Base-by-base conservation (phyloP, 2,888 invertebrate genomes). In the Parthenolecanium corni region DNA sequence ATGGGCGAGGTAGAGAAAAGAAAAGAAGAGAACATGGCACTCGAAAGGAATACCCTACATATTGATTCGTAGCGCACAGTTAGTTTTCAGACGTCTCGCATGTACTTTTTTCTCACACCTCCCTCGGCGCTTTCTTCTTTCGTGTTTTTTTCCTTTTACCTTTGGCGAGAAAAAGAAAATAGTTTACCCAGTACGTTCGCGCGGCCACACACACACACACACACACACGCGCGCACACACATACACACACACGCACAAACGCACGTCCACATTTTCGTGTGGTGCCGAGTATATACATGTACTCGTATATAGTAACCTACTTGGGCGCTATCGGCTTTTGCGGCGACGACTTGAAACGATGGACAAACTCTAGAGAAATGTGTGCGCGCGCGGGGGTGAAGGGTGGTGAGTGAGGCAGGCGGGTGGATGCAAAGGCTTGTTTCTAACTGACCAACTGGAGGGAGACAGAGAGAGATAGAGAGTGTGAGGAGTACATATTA, bases 111-210 rank as follows among this genome's bases (percentile, higher is more conserved):
- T 18, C 23, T 12, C 18, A 20, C 18, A 6, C n/a, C 20, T 12
- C 12, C 53, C 40, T 21, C 44, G 18, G 14, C 44, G 40, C 16
- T 23, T 14, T 12, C 21, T 23, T 54, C 42, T 54, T 54, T 44
- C 16, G 11, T 36, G 11, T 16, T 5, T 16, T 44, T 54, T 18
- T 21, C 21, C n/a, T n/a, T 54, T 54, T 54, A 11, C 54, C 20
- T 54, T 54, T 24, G 20, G 36, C 52, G 52, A 18, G 20, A 18
- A 38, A 21, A 40, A 23, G 23, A 24, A 54, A 53, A 53, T 53
- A 38, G 31, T 53, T 38, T 2, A 9, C 5, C n/a, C 1, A 49
- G 47, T 11, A 14, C 18, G 25, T 31, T 24, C 12, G 25, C 14
- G n/a, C 14, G 9, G 6, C 23, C 14, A 31, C 12, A 52, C 25